These are phyloP conservation scores for Lepus timidus DNA, from an alignment of 2,113 vertebrate species.

Conservation along the genomic window DNA sequence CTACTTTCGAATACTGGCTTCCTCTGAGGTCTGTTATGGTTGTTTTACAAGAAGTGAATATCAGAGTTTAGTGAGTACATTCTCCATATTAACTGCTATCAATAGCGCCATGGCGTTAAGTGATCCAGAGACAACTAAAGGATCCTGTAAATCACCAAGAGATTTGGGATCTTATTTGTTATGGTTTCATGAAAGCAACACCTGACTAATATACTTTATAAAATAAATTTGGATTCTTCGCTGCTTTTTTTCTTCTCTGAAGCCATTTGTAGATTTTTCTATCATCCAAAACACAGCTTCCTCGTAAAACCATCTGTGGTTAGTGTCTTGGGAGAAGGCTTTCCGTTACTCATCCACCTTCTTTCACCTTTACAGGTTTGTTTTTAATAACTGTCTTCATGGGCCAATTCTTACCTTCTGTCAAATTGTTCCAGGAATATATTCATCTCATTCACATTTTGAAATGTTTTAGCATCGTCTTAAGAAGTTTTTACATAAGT, in stretches of 20 bases:
- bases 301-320: neutral
- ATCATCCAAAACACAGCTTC: neutral
- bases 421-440: neutral
- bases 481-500: neutral
- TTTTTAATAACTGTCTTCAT: neutral
- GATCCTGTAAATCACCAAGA: neutral
- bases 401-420: neutral
- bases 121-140: neutral
- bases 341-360: neutral
- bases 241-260: neutral
- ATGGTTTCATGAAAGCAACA: neutral
- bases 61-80: neutral
- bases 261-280: neutral
- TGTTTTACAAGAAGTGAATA: neutral
- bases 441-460: slow-evolving; percentile 12
- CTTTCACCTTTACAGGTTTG: neutral
- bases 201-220: neutral
- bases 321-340: neutral
- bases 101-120: too few relatives aligned
- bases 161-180: neutral
- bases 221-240: neutral
- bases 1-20: neutral
- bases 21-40: neutral
- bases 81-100: neutral
- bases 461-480: neutral